phyloP scores from a whole-genome alignment of 2,113 vertebrate species.

The Rhabdomys dilectus region DNA sequence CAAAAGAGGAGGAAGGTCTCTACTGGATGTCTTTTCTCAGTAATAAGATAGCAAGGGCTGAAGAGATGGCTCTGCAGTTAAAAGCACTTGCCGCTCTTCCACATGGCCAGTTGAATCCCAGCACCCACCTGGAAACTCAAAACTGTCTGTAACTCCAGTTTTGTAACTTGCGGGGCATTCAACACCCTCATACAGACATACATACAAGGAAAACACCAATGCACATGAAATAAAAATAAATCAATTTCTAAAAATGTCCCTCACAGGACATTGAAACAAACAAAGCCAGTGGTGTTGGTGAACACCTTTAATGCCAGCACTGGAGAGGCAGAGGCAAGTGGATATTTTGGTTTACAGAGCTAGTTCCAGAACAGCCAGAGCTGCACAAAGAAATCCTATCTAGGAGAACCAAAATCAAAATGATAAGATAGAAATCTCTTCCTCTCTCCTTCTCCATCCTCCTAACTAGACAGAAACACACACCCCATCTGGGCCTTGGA shows the following conservation, averaged over 20 bases:
- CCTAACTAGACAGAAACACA: not conserved
- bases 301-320: not conserved
- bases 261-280: not conserved
- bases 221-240: not conserved
- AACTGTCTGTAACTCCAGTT: not conserved
- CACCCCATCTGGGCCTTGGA: not conserved
- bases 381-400: not conserved
- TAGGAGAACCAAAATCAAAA: not conserved
- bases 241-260: not conserved
- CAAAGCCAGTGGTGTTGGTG: not conserved
- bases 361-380: not conserved
- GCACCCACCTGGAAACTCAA: not conserved
- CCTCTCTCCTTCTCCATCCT: not conserved
- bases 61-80: not conserved
- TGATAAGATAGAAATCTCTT: not conserved
- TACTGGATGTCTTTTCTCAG: not conserved
- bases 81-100: not conserved
- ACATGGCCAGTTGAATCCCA: not conserved
- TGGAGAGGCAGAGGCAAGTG: not conserved
- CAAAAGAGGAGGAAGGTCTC: not conserved
- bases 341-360: not conserved
- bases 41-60: not conserved
- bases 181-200: not conserved
- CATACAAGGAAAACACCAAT: not conserved
- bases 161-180: too few species aligned